These are phyloP conservation scores for Myanophis thanlyinensis DNA, from an alignment of 2,113 vertebrate species.

Conservation along the genomic window DNA sequence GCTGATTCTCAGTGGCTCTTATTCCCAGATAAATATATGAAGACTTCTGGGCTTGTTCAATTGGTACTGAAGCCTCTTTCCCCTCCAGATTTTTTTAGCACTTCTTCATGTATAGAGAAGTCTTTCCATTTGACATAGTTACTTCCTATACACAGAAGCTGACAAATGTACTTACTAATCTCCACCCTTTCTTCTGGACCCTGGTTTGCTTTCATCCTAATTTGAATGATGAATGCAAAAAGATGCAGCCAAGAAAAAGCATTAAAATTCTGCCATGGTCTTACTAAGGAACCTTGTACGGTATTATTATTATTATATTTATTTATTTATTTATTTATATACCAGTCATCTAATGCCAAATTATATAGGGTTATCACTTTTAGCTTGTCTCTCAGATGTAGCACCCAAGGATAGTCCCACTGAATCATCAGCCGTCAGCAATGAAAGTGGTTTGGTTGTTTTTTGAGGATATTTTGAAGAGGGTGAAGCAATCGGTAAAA, in stretches of 20 bases:
- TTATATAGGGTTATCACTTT: not conserved
- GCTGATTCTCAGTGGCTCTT: not conserved
- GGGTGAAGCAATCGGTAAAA: slow-evolving; percentile 15
- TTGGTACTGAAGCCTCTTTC: not conserved
- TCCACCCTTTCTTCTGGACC: not conserved
- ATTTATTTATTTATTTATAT: no score
- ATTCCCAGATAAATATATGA: not conserved
- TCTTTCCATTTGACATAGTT: not conserved
- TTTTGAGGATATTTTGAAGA: slow-evolving; percentile 5
- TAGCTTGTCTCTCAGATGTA: not conserved
- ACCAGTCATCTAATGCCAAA: not conserved
- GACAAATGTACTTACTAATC: not conserved
- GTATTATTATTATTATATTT: not conserved
- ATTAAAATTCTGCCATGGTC: not conserved
- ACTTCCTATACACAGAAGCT: not conserved
- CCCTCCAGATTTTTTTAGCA: not conserved
- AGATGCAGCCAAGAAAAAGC: not conserved
- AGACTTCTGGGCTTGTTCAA: not conserved
- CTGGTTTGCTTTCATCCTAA: not conserved
- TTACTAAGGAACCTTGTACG: not conserved
- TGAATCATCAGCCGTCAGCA: not conserved
- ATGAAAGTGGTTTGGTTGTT: not conserved
- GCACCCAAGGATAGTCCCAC: not conserved
- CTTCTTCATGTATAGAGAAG: not conserved
- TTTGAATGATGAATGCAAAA: not conserved